Evolutionary conservation across 2,797 vertebrate genomes (phyloP).

Genomic region (Characodon lateralis): DNA sequence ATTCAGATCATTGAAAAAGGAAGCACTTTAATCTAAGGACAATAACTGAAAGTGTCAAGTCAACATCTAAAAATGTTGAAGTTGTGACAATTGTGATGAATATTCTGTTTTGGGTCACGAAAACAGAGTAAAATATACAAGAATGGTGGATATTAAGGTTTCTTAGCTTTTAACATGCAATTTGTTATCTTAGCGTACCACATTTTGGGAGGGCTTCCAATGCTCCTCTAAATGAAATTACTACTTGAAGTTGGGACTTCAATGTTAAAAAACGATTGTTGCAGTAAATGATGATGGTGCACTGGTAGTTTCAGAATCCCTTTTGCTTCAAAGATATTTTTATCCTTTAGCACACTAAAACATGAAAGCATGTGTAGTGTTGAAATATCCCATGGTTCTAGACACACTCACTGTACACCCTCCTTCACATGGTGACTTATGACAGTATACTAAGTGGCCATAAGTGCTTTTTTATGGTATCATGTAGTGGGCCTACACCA

Average conservation of each 20-base stretch:
- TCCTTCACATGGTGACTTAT: not conserved
- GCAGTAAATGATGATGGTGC: not conserved
- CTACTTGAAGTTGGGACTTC: not conserved
- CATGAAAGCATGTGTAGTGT: not conserved
- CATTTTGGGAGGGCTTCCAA: not conserved
- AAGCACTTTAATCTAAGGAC: no score
- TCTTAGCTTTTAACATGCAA: not conserved
- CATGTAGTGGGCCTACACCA: conserved; percentile 50
- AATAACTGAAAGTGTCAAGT: no score
- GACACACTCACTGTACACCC: not conserved
- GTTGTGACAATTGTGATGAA: no score
- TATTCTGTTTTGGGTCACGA: no score
- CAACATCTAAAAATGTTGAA: no score
- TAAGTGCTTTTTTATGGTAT: conserved; percentile 56
- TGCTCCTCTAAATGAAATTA: not conserved
- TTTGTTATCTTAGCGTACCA: not conserved
- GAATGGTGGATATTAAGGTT: not conserved
- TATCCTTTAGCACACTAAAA: not conserved
- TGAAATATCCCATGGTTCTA: not conserved
- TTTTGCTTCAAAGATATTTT: not conserved
- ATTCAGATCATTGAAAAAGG: no score
- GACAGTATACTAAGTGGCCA: conserved; percentile 1
- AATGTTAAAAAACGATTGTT: not conserved
- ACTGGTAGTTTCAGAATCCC: not conserved
- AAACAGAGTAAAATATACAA: not conserved